Evolutionary conservation across 1,140 invertebrate genomes (phyloP).

Genomic region (Ectropis grisescens): DNA sequence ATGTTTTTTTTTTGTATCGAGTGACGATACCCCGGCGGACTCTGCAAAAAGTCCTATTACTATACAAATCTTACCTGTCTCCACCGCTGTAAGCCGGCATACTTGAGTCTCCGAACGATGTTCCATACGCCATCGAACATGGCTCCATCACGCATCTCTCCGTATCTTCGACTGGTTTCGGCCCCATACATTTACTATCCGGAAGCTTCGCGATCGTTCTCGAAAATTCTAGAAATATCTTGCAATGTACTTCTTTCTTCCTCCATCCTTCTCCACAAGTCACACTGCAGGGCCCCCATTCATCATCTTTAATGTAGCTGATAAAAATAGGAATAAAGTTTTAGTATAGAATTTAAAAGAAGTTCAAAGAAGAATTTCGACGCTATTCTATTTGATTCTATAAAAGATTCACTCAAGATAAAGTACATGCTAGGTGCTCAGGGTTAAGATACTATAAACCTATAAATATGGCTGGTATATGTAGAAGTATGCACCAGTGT

Average conservation of each 20-base stretch:
- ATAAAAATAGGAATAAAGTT: constrained; percentile 7
- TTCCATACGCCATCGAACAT: constrained; percentile 76
- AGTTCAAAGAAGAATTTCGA: constrained; percentile 3
- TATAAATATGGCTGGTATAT: constrained; percentile 59
- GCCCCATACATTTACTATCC: constrained; percentile 88
- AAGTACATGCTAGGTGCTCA: constrained; percentile 46
- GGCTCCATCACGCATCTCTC: constrained; percentile 84
- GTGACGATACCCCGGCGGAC: too few species aligned
- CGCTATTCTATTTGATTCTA: constrained; percentile 18
- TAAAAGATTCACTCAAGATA: constrained; percentile 28
- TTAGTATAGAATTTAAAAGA: background rate
- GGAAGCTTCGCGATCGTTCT: constrained; percentile 87
- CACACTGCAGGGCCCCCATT: constrained; percentile 91
- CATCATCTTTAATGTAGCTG: constrained; percentile 73
- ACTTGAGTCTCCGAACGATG: constrained; percentile 75
- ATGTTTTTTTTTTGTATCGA: too few species aligned
- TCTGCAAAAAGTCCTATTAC: too few species aligned
- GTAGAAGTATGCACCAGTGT: constrained; percentile 67
- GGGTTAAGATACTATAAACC: constrained; percentile 37
- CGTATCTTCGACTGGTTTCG: constrained; percentile 83
- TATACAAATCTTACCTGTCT: constrained; percentile 45
- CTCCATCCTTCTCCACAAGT: constrained; percentile 90
- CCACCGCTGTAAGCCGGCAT: constrained; percentile 50
- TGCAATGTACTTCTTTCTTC: constrained; percentile 87
- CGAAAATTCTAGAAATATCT: constrained; percentile 94